phyloP scores from a whole-genome alignment of 2,888 invertebrate species.

The Drosophila borealis region DNA sequence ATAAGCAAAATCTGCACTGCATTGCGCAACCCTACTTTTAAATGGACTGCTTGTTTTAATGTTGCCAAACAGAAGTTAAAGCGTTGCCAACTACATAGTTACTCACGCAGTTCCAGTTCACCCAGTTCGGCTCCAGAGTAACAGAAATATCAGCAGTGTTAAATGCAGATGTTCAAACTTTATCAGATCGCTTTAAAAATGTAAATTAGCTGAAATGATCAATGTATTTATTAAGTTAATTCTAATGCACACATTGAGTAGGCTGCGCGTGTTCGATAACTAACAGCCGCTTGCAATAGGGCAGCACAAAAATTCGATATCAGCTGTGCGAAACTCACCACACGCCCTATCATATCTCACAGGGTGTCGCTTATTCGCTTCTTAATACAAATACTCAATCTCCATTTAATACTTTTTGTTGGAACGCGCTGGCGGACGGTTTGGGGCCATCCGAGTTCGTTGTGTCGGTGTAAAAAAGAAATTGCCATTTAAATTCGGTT shows the following conservation, averaged over 20 bases:
- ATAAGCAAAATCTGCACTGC: no score
- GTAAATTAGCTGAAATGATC: no score
- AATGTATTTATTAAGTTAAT: neutral
- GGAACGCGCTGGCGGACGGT: constrained; percentile 42
- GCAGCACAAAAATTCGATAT: constrained; percentile 4
- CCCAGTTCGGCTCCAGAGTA: neutral
- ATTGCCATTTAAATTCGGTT: constrained; percentile 14
- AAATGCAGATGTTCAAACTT: neutral
- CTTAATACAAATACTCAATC: neutral
- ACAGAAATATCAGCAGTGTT: neutral
- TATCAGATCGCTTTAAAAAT: neutral
- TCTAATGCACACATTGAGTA: no score
- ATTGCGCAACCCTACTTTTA: neutral
- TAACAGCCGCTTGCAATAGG: neutral
- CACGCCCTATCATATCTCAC: constrained; percentile 24
- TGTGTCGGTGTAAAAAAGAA: constrained; percentile 16
- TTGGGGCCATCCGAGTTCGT: constrained; percentile 11
- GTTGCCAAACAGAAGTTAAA: constrained; percentile 12
- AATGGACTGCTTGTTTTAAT: neutral
- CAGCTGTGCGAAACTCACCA: constrained; percentile 44
- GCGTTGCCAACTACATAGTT: constrained; percentile 10
- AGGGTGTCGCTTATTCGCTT: constrained; percentile 1
- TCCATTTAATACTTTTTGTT: constrained; percentile 34
- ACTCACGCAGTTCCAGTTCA: neutral
- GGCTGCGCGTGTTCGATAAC: neutral